Evolutionary conservation across 2,113 vertebrate species (phyloP).

Genomic region (Nesogale talazaci): DNA sequence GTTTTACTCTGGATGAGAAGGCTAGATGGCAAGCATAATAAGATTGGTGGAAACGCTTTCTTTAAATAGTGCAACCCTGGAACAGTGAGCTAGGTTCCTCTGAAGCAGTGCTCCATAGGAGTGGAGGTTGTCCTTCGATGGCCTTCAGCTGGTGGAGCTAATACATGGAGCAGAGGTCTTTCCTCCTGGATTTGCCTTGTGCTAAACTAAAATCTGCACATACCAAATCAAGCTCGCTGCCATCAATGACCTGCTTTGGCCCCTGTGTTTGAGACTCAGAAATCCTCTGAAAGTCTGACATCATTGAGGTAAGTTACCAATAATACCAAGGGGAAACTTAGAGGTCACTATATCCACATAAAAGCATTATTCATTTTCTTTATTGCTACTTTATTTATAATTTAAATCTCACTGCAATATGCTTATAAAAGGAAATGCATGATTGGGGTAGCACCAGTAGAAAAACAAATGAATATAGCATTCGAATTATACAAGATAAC

Average conservation of each 20-base stretch:
- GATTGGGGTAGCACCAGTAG: not conserved
- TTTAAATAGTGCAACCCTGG: not conserved
- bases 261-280: not conserved
- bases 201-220: not conserved
- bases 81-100: not conserved
- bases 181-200: not conserved
- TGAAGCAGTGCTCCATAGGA: not conserved
- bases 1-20: slow-evolving; percentile 2
- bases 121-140: not conserved
- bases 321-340: not conserved
- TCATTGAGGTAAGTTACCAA: not conserved
- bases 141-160: not conserved
- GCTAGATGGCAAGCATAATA: not conserved
- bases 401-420: slow-evolving; percentile 24
- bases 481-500: not conserved
- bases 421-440: not conserved
- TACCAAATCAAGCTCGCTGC: not conserved
- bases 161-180: not conserved
- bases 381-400: not conserved
- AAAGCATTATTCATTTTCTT: not conserved
- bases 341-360: not conserved
- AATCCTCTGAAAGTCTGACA: not conserved
- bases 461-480: slow-evolving; percentile 37
- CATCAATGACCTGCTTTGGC: not conserved
- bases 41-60: not conserved